A percentile compares a stretch with the other conserved stretches of the same genome.
These are phyloP conservation scores for Microhierax caerulescens DNA, from an alignment of 2,797 vertebrate species.

Conservation along the genomic window DNA sequence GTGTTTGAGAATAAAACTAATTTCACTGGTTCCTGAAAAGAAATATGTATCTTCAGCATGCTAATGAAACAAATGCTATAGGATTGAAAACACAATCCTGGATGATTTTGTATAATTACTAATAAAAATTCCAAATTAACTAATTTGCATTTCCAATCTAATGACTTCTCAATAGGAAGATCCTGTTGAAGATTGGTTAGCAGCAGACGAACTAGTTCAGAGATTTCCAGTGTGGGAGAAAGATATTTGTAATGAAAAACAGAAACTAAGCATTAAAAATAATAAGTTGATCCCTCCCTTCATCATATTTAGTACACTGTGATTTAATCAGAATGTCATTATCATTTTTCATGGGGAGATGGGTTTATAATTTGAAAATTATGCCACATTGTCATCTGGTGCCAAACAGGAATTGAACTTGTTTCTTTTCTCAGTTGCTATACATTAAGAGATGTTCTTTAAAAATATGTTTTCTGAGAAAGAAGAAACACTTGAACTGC, in stretches of 20 bases:
- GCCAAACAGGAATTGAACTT: background rate
- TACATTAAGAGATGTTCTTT: background rate
- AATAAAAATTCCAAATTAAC: background rate
- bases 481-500: background rate
- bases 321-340: background rate
- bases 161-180: background rate
- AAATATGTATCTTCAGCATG: background rate
- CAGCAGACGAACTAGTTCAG: background rate
- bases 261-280: background rate
- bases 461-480: background rate
- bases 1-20: conserved; percentile 14
- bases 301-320: background rate
- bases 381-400: background rate
- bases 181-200: background rate
- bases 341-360: background rate
- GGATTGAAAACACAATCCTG: background rate
- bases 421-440: background rate
- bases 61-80: background rate
- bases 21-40: background rate
- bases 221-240: background rate
- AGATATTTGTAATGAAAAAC: background rate
- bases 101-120: background rate
- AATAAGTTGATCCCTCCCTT: background rate
- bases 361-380: background rate
- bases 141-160: background rate